Base-by-base conservation (phyloP, 2,888 invertebrate species). In the Synanthedon tipuliformis region DNA sequence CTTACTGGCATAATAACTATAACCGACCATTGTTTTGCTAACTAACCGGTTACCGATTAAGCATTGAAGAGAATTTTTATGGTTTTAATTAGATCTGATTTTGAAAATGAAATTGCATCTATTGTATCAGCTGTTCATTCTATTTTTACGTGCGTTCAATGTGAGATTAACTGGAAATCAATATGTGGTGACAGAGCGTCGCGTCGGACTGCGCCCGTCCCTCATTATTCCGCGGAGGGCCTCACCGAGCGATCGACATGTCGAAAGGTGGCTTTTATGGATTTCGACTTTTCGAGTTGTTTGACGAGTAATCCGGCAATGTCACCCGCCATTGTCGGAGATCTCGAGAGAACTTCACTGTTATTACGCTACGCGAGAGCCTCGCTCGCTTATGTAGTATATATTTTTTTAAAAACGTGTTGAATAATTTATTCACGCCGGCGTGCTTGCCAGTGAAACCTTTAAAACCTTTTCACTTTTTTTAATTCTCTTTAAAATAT, bases 271-370 rank as follows among this genome's bases (percentile, higher is more conserved):
- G 73, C 64, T 73, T 73, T 72, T 73, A 74, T 69, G 71, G 74
- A 76, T 80, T 79, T 75, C 65, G 65, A 73, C 68, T 73, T 73
- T 72, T 74, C 71, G 68, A 74, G 75, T 71, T 74, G 75, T 78
- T 78, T 75, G 77, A 69, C 73, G 70, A 80, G 73, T 80, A 79
- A 81, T 79, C 75, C 73, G 65, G 62, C 61, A 59, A 62, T 71
- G 61, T 58, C 55, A 56, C 55, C 54, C 62, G 49, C 71, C 65
- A 71, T 73, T 73, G 73, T 68, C 62, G 61, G 62, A 65, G 61
- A 57, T 56, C 68, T 71, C 62, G 63, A 72, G 71, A 61, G 68
- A 66, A 58, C 71, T 71, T 63, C 65, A 61, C 68, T 62, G 68
- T 74, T 73, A 73, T 79, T 80, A 76, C 71, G 69, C 62, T 60